Percentiles rank a stretch among this genome's conserved stretches.
These are phyloP conservation scores for Andrena flavipes DNA, from an alignment of 2,888 invertebrate genomes.

Conservation along the genomic window DNA sequence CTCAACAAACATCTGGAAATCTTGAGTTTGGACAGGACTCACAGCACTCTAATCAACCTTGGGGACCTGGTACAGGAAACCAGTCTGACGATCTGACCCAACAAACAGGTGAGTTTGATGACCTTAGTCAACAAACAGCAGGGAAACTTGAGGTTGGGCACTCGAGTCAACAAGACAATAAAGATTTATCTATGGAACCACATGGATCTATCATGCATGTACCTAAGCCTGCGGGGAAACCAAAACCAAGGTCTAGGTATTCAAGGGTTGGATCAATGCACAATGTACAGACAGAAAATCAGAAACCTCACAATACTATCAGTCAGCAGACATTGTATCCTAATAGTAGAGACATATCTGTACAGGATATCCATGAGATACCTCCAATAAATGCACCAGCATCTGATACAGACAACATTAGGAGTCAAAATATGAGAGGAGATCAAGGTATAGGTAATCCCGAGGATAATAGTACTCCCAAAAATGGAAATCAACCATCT, in stretches of 20 bases:
- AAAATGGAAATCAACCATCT: conserved; percentile 9
- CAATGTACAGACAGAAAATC: background rate
- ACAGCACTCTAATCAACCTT: no score
- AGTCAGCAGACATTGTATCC: background rate
- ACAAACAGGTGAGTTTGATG: background rate
- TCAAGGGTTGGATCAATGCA: conserved; percentile 1
- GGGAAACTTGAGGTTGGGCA: conserved; percentile 42
- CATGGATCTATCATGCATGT: background rate
- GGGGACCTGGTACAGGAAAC: background rate
- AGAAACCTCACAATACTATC: background rate
- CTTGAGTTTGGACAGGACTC: no score
- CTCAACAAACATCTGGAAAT: conserved; percentile 35
- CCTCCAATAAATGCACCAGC: conserved; percentile 35
- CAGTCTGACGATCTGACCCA: background rate
- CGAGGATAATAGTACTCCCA: background rate
- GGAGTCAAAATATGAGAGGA: conserved; percentile 14
- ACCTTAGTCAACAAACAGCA: conserved; percentile 41
- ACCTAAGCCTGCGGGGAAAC: conserved; percentile 71
- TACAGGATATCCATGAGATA: conserved; percentile 22
- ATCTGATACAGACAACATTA: conserved; percentile 7
- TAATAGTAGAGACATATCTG: background rate
- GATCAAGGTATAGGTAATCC: conserved; percentile 33
- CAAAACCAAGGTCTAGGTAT: conserved; percentile 62
- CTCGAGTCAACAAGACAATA: conserved; percentile 12
- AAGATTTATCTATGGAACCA: background rate